phyloP scores from a whole-genome alignment of 2,797 vertebrate species.

The Spinus olivaceus region DNA sequence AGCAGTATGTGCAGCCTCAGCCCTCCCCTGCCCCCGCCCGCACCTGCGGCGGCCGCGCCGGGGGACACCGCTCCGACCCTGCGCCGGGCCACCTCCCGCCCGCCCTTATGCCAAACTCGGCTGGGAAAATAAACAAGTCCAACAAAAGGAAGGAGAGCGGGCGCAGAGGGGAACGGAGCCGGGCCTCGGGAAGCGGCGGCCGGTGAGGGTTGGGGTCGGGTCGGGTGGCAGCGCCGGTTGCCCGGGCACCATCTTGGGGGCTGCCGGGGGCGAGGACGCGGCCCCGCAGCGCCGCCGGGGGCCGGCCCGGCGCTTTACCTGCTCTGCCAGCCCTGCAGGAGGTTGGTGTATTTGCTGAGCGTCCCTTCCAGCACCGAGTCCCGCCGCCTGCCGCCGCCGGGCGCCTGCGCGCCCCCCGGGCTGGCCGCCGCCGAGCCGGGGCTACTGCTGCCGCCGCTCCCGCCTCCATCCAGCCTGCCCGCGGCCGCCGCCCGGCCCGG shows the following conservation, averaged over 20 bases:
- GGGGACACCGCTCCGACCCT: background rate
- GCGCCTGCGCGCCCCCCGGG: conserved; percentile 61
- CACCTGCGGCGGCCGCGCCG: background rate
- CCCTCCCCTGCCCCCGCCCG: background rate
- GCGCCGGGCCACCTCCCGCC: background rate
- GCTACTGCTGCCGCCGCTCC: conserved; percentile 67
- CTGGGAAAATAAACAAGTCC: background rate
- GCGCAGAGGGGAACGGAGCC: background rate
- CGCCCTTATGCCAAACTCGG: background rate
- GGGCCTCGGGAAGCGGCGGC: background rate
- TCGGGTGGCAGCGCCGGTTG: background rate
- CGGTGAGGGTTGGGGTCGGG: background rate
- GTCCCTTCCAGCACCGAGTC: conserved; percentile 86
- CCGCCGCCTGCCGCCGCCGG: conserved; percentile 63
- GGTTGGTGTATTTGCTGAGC: conserved; percentile 97
- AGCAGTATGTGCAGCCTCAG: background rate
- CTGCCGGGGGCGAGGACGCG: background rate
- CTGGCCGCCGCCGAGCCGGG: conserved; percentile 66
- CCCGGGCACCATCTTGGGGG: conserved; percentile 53
- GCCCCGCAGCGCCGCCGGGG: background rate
- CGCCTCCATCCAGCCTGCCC: conserved; percentile 46
- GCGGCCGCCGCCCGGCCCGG: conserved; percentile 19
- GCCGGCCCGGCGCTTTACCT: conserved; percentile 76
- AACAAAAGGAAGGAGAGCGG: background rate
- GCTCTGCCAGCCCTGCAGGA: conserved; percentile 97